phyloP scores from a whole-genome alignment of 2,113 vertebrate species.

The Notarius quadriscutis region DNA sequence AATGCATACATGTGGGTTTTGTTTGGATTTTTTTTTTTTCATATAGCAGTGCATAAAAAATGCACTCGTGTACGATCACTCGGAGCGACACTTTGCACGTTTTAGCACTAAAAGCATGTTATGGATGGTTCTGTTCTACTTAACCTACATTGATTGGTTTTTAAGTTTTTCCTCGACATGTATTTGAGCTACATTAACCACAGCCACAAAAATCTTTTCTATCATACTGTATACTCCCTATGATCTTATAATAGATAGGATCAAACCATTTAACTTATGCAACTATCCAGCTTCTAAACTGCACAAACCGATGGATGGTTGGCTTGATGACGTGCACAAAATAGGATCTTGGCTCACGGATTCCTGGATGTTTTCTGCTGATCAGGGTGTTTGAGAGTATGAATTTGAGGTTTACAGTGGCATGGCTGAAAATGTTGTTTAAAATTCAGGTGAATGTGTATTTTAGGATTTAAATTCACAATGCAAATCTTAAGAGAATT shows the following conservation, averaged over 20 bases:
- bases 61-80: slow-evolving; percentile 80
- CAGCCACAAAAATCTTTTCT: slow-evolving; percentile 31
- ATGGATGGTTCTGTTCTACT: slow-evolving; percentile 72
- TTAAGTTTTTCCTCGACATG: slow-evolving; percentile 34
- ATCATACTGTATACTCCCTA: slow-evolving; percentile 36
- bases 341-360: slow-evolving; percentile 54
- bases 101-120: slow-evolving; percentile 92
- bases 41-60: slow-evolving; percentile 75
- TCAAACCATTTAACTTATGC: slow-evolving; percentile 42
- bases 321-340: slow-evolving; percentile 36
- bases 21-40: slow-evolving; percentile 78
- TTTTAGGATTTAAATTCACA: slow-evolving; percentile 72
- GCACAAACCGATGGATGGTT: slow-evolving; percentile 41
- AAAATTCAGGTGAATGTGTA: slow-evolving; percentile 57
- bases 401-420: slow-evolving; percentile 58
- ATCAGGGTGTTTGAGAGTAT: slow-evolving; percentile 70
- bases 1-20: slow-evolving; percentile 79
- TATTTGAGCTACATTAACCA: slow-evolving; percentile 42
- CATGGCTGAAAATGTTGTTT: slow-evolving; percentile 58
- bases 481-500: slow-evolving; percentile 78
- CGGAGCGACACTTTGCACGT: slow-evolving; percentile 86
- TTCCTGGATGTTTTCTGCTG: slow-evolving; percentile 57
- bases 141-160: slow-evolving; percentile 39
- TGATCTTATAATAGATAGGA: slow-evolving; percentile 27
- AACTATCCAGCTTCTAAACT: slow-evolving; percentile 42